Evolutionary conservation across 2,888 invertebrate genomes (phyloP).

Genomic region (Agonopterix subpropinquella): DNA sequence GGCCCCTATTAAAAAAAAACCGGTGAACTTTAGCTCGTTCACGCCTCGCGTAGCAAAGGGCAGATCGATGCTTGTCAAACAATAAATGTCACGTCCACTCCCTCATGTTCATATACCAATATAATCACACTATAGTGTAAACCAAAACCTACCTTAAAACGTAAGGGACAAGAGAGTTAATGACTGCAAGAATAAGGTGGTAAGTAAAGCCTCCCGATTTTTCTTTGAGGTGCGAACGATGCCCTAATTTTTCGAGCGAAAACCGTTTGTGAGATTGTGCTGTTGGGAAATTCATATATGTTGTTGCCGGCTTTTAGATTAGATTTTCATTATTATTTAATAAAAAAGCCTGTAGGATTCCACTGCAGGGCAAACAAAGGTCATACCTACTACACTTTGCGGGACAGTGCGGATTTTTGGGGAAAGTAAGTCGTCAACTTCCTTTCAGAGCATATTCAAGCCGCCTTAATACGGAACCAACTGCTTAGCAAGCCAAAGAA

Average conservation of each 20-base stretch:
- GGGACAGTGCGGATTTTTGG: too few relatives aligned
- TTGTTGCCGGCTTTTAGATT: not conserved
- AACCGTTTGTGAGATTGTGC: slow-evolving; percentile 45
- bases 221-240: slow-evolving; percentile 68
- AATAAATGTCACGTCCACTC: slow-evolving; percentile 76
- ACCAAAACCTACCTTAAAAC: slow-evolving; percentile 17
- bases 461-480: too few relatives aligned
- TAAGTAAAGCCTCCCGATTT: slow-evolving; percentile 44
- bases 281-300: slow-evolving; percentile 2
- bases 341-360: too few relatives aligned
- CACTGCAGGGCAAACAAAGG: too few relatives aligned
- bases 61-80: slow-evolving; percentile 75
- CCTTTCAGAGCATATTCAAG: too few relatives aligned
- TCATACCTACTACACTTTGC: too few relatives aligned
- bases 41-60: slow-evolving; percentile 69
- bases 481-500: too few relatives aligned
- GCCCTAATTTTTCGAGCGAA: slow-evolving; percentile 54
- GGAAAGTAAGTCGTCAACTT: too few relatives aligned
- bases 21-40: slow-evolving; percentile 57
- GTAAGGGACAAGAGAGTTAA: slow-evolving; percentile 13
- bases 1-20: slow-evolving; percentile 21
- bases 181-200: slow-evolving; percentile 19
- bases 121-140: slow-evolving; percentile 1
- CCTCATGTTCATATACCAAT: slow-evolving; percentile 54
- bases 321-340: too few relatives aligned